A percentile compares a stretch with the other conserved stretches of the same genome.
Evolutionary conservation across 2,888 invertebrate genomes (phyloP).

Genomic region (Pteria penguin): DNA sequence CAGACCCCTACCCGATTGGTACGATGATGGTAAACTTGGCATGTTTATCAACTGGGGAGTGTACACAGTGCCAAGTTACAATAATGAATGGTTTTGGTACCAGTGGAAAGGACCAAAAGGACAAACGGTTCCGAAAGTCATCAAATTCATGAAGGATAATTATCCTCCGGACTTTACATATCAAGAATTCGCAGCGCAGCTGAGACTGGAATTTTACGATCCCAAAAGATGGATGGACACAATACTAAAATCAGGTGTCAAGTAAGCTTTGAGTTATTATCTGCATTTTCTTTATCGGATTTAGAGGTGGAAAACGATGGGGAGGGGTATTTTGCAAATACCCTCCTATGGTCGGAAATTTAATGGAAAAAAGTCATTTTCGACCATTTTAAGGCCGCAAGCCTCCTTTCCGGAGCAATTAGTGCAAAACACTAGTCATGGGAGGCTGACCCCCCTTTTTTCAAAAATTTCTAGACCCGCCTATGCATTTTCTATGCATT

Average conservation of each 20-base stretch:
- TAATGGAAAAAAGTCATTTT: too few species aligned
- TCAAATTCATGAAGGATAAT: conserved; percentile 88
- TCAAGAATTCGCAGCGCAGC: conserved; percentile 92
- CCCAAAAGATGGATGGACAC: conserved; percentile 90
- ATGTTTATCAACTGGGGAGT: conserved; percentile 82
- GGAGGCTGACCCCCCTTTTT: too few species aligned
- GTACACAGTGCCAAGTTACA: conserved; percentile 77
- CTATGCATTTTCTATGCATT: too few species aligned
- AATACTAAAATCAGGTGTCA: conserved; percentile 91
- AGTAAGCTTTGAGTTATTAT: conserved; percentile 82
- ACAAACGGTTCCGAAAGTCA: conserved; percentile 56
- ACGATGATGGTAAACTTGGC: conserved; percentile 81
- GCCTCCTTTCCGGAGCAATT: too few species aligned
- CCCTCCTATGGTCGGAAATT: too few species aligned
- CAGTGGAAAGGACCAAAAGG: conserved; percentile 84
- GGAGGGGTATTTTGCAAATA: too few species aligned
- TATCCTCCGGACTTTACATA: conserved; percentile 92
- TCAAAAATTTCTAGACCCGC: too few species aligned
- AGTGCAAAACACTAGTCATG: too few species aligned
- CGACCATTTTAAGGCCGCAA: too few species aligned
- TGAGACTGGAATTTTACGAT: conserved; percentile 92
- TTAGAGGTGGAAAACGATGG: too few species aligned
- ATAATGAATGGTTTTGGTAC: conserved; percentile 93
- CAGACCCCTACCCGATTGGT: conserved; percentile 84
- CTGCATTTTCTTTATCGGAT: too few species aligned